Conservation (phyloP, 2,113 vertebrate species). For the Telmatochromis sp. region DNA sequence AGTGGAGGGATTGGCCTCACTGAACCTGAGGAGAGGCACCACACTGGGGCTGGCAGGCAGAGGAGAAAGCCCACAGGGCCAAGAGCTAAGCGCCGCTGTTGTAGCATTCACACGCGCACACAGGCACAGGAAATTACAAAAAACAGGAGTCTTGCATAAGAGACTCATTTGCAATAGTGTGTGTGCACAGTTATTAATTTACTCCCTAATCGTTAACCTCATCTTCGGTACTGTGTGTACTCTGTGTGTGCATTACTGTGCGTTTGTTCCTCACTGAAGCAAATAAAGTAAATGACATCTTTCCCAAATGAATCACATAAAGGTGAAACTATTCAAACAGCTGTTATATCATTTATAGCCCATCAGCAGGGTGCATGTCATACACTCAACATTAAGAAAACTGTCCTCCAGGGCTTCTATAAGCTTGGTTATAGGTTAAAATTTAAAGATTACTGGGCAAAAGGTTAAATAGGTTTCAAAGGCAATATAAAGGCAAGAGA, state of each 20-base stretch:
- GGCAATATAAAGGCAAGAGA: not conserved
- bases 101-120: not conserved
- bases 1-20: not conserved
- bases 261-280: not conserved
- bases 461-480: not conserved
- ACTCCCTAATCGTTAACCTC: conserved; percentile 19
- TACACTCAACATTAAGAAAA: not conserved
- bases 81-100: not conserved
- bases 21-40: conserved; percentile 29
- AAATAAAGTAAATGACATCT: not conserved
- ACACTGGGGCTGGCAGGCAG: not conserved
- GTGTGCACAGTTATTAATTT: conserved; percentile 35
- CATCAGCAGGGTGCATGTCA: not conserved
- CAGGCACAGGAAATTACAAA: not conserved
- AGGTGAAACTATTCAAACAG: not conserved
- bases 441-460: not conserved
- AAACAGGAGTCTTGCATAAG: conserved; percentile 5
- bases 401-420: not conserved
- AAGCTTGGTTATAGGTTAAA: not conserved
- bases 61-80: not conserved
- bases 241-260: not conserved
- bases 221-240: not conserved
- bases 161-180: conserved; percentile 2
- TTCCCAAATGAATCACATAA: not conserved
- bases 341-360: not conserved